Conservation (phyloP, 2,888 invertebrate species). For the Actias luna region DNA sequence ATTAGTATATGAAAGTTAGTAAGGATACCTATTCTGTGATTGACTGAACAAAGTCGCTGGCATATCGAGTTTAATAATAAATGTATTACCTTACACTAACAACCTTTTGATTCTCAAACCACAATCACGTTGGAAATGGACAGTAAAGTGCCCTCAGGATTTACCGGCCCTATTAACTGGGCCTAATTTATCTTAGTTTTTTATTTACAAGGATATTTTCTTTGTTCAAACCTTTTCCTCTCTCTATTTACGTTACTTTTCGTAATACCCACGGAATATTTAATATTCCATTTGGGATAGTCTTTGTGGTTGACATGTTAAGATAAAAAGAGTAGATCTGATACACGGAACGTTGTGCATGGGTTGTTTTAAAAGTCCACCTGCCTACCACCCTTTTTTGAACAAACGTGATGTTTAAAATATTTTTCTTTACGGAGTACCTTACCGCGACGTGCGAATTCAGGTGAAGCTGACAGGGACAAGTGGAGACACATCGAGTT, state of each 20-base stretch:
- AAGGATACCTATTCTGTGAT: no score
- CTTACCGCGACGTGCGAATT: no score
- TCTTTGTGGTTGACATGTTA: not conserved
- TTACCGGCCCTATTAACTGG: not conserved
- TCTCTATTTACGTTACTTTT: not conserved
- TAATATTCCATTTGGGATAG: not conserved
- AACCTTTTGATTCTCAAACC: not conserved
- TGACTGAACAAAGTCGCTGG: no score
- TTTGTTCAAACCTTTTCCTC: not conserved
- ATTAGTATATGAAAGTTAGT: no score
- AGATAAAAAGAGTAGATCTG: no score
- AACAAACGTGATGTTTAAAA: no score
- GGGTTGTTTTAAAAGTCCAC: no score
- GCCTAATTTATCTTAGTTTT: slow-evolving; percentile 7
- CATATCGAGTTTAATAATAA: not conserved
- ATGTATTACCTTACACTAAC: not conserved
- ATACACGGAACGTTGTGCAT: no score
- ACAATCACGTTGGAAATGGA: not conserved
- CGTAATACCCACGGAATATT: not conserved
- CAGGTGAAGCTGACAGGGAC: no score
- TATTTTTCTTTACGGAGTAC: no score
- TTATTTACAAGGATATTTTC: slow-evolving; percentile 2
- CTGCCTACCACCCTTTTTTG: no score
- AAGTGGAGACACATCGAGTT: no score
- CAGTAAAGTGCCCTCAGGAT: slow-evolving; percentile 1